A percentile compares a stretch with the other conserved stretches of the same genome.
These are phyloP conservation scores for Melanophora roralis DNA, from an alignment of 2,888 invertebrate species.

Conservation along the genomic window DNA sequence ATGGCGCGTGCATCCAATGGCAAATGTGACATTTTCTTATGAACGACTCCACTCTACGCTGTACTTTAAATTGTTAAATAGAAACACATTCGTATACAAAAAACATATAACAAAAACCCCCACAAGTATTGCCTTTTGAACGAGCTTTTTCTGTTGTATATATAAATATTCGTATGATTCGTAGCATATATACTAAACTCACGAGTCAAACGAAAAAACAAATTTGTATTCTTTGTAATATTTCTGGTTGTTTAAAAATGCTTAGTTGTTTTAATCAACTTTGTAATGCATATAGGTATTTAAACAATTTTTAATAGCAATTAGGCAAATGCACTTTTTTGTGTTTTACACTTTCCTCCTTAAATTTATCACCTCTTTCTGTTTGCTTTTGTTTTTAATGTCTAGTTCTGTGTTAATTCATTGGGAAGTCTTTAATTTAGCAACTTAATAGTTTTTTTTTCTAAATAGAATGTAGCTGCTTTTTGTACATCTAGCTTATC, in stretches of 20 bases:
- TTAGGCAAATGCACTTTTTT: constrained; percentile 14
- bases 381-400: background rate
- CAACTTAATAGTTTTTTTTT: constrained; percentile 14
- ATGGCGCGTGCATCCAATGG: constrained; percentile 85
- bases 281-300: constrained; percentile 8
- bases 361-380: constrained; percentile 37
- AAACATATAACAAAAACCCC: constrained; percentile 42
- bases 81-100: constrained; percentile 36
- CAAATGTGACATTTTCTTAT: constrained; percentile 75
- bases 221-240: constrained; percentile 44
- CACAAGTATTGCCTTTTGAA: constrained; percentile 11
- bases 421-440: no score
- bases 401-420: constrained; percentile 1
- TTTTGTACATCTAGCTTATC: constrained; percentile 16
- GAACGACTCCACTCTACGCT: constrained; percentile 32
- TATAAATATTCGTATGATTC: constrained; percentile 50
- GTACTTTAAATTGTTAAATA: constrained; percentile 27
- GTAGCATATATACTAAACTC: constrained; percentile 28
- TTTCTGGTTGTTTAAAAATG: constrained; percentile 43
- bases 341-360: background rate
- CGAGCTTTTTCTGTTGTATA: constrained; percentile 26
- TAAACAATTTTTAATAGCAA: background rate
- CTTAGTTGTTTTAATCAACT: constrained; percentile 38
- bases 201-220: constrained; percentile 23
- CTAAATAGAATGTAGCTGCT: constrained; percentile 2